These are phyloP conservation scores for Colossoma macropomum DNA, from an alignment of 2,113 vertebrate genomes.

Conservation along the genomic window DNA sequence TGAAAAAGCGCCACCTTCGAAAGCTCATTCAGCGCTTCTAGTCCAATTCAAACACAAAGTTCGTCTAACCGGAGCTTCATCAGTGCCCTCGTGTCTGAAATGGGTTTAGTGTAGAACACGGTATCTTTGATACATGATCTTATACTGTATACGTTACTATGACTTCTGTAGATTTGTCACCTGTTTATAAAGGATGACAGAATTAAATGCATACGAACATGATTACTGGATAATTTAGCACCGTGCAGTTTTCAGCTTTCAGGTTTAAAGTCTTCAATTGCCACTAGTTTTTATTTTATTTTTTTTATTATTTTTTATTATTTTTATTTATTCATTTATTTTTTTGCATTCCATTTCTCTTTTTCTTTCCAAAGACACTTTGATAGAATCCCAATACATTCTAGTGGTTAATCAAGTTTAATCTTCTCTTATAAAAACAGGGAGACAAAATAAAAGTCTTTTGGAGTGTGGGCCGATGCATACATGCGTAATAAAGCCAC, in stretches of 20 bases:
- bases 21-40: neutral
- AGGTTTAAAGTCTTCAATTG: neutral
- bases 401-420: conserved; percentile 82
- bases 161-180: neutral
- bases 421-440: conserved; percentile 66
- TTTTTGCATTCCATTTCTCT: conserved; percentile 72
- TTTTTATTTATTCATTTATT: conserved; percentile 25
- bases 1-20: neutral
- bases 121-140: neutral
- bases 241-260: conserved; percentile 60
- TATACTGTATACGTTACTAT: neutral
- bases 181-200: conserved; percentile 23
- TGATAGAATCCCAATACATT: conserved; percentile 81
- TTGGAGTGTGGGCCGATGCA: conserved; percentile 51
- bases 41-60: neutral
- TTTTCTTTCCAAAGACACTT: conserved; percentile 44
- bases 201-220: conserved; percentile 61
- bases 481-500: conserved; percentile 69
- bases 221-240: conserved; percentile 67
- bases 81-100: neutral
- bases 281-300: conserved; percentile 46
- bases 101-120: neutral
- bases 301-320: neutral
- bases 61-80: neutral
- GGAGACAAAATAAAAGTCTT: conserved; percentile 63